These are phyloP conservation scores for Autographa gamma DNA, from an alignment of 2,888 invertebrate species.

Conservation along the genomic window DNA sequence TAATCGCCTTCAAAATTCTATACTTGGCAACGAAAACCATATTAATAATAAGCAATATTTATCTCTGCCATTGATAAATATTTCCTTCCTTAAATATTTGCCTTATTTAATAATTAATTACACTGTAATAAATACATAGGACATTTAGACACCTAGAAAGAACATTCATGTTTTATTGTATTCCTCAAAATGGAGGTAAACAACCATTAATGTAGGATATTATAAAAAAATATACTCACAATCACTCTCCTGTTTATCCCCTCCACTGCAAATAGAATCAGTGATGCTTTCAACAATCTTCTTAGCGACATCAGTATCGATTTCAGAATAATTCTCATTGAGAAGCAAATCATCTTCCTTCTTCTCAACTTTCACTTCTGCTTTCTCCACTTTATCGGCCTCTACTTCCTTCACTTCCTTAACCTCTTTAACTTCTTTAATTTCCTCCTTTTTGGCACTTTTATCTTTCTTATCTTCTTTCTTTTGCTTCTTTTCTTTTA, in stretches of 20 bases:
- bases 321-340: constrained; percentile 85
- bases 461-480: constrained; percentile 65
- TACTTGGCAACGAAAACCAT: too few species aligned
- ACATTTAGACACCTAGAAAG: too few species aligned
- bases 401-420: constrained; percentile 25
- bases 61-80: too few species aligned
- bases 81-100: too few species aligned
- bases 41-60: too few species aligned
- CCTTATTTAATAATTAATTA: too few species aligned
- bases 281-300: constrained; percentile 97
- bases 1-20: too few species aligned
- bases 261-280: constrained; percentile 92
- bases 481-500: constrained; percentile 77
- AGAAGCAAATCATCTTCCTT: constrained; percentile 79
- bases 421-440: constrained; percentile 60
- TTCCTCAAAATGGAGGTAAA: background rate
- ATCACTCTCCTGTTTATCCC: constrained; percentile 92
- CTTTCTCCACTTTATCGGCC: constrained; percentile 56
- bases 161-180: too few species aligned
- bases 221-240: constrained; percentile 69
- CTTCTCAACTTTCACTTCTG: constrained; percentile 68
- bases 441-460: constrained; percentile 73
- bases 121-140: too few species aligned
- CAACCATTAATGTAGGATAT: background rate
- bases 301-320: constrained; percentile 95